Conservation (phyloP, 2,888 invertebrate species). For the Sesia apiformis region DNA sequence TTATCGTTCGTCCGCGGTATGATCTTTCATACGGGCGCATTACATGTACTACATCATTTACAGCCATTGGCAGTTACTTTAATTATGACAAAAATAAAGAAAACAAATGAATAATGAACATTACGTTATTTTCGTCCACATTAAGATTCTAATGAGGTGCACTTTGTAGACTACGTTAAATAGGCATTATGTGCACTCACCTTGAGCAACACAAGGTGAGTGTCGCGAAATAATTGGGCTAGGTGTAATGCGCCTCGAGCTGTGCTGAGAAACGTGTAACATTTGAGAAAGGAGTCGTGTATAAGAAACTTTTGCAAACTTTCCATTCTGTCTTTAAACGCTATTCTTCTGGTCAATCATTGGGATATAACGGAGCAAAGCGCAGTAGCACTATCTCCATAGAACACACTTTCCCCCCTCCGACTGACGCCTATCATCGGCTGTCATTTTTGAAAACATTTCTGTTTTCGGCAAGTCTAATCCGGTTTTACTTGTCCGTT, state of each 20-base stretch:
- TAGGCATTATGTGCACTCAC: conserved; percentile 3
- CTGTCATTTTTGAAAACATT: too few species aligned
- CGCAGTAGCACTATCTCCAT: too few species aligned
- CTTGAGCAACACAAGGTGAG: conserved; percentile 7
- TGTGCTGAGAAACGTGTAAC: background rate
- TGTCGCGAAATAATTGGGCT: conserved; percentile 7
- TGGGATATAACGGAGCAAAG: background rate
- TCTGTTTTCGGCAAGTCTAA: too few species aligned
- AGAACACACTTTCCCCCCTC: too few species aligned
- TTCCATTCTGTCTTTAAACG: background rate
- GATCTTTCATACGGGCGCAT: too few species aligned
- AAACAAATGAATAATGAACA: background rate
- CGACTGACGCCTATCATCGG: too few species aligned
- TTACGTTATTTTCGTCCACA: background rate
- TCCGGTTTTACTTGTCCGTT: too few species aligned
- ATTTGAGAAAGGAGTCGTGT: too few species aligned
- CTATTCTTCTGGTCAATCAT: background rate
- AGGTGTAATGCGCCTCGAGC: conserved; percentile 4
- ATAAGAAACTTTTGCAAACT: background rate
- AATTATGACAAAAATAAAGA: background rate
- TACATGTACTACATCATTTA: too few species aligned
- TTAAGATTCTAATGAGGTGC: background rate
- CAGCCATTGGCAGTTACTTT: too few species aligned
- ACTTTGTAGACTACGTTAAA: conserved; percentile 3
- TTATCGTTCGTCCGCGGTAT: too few species aligned